Evolutionary conservation across 2,113 vertebrate species (phyloP).

Genomic region (Dipodomys spectabilis): DNA sequence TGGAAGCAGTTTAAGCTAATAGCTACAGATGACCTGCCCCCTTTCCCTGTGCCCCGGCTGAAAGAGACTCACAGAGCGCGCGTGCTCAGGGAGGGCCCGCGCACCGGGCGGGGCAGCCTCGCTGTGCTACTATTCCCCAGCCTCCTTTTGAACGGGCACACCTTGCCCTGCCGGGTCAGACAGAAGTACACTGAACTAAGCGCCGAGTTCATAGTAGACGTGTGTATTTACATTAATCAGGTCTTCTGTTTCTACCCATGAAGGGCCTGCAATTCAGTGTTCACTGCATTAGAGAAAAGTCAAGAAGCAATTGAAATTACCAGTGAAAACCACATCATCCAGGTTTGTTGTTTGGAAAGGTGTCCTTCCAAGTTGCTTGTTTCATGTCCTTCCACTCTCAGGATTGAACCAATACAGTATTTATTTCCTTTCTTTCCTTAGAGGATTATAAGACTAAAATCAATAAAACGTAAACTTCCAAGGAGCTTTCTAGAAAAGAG

Average conservation of each 20-base stretch:
- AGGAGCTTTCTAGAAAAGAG: background rate
- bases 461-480: background rate
- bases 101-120: background rate
- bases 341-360: slow-evolving; percentile 89
- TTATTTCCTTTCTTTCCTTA: slow-evolving; percentile 2
- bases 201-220: background rate
- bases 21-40: background rate
- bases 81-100: fast-evolving
- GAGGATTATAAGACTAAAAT: slow-evolving; percentile 42
- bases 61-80: background rate
- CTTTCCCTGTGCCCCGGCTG: background rate
- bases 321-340: slow-evolving; percentile 96
- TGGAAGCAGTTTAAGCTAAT: slow-evolving; percentile 11
- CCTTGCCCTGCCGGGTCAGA: background rate
- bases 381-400: background rate
- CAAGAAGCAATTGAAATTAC: slow-evolving; percentile 99
- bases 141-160: background rate
- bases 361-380: slow-evolving; percentile 5
- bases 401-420: background rate
- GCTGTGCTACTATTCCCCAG: background rate
- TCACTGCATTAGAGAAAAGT: slow-evolving; percentile 97
- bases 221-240: slow-evolving; percentile 10
- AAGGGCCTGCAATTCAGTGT: slow-evolving; percentile 97
- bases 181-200: background rate
- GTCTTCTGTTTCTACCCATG: slow-evolving; percentile 28